These are phyloP conservation scores for Chaitophorus viminalis DNA, from an alignment of 2,888 invertebrate species.

Conservation along the genomic window DNA sequence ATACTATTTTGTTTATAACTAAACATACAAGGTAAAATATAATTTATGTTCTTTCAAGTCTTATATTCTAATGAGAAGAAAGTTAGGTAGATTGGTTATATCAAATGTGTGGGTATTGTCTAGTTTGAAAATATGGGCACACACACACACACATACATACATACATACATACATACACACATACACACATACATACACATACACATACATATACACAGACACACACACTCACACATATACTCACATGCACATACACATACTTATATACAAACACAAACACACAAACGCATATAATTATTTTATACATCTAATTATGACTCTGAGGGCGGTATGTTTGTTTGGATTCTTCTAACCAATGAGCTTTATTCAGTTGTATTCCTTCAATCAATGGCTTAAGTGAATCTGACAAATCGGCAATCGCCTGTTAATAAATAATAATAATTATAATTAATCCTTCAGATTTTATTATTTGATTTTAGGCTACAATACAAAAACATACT, in stretches of 20 bases:
- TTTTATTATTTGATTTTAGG: background rate
- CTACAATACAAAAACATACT: background rate
- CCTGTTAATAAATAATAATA: constrained; percentile 70
- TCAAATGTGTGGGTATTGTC: constrained; percentile 13
- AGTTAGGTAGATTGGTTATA: constrained; percentile 60
- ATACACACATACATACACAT: background rate
- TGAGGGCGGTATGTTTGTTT: constrained; percentile 63
- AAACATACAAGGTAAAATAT: constrained; percentile 44
- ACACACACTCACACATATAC: background rate
- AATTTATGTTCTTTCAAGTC: constrained; percentile 49
- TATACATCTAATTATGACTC: constrained; percentile 30
- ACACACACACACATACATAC: background rate
- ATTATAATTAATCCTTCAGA: background rate
- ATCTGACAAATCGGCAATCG: constrained; percentile 83
- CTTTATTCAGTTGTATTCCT: constrained; percentile 83
- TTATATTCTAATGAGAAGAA: constrained; percentile 60
- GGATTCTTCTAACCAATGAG: constrained; percentile 85
- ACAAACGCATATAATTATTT: background rate
- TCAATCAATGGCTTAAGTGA: constrained; percentile 83
- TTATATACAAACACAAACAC: background rate
- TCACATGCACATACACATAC: background rate
- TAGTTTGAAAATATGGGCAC: constrained; percentile 15
- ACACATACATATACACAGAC: background rate
- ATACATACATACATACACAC: background rate
- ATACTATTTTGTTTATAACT: constrained; percentile 57